These are phyloP conservation scores for Falco punctatus DNA, from an alignment of 2,113 vertebrate species.

Conservation along the genomic window DNA sequence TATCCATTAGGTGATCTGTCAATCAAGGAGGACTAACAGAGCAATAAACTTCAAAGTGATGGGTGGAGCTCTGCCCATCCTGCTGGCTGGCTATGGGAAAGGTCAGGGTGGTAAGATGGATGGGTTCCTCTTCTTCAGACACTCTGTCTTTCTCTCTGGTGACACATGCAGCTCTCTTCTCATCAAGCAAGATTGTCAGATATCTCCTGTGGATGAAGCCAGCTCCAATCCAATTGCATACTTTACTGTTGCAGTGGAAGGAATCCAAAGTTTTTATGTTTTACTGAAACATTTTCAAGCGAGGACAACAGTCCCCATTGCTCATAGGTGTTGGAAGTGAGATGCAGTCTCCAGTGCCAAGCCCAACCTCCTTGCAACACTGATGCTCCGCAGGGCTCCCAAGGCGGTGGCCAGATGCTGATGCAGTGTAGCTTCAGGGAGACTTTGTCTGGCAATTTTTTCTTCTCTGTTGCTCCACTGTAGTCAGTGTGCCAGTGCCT, in stretches of 20 bases:
- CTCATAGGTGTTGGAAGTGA: not conserved
- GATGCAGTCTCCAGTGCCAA: not conserved
- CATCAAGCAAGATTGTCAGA: not conserved
- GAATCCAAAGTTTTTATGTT: not conserved
- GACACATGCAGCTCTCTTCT: not conserved
- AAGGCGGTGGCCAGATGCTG: not conserved
- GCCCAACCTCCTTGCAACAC: not conserved
- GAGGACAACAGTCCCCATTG: not conserved
- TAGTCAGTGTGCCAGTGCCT: not conserved
- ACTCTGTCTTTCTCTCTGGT: not conserved
- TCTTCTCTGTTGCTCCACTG: not conserved
- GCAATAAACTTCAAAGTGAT: constrained; percentile 51
- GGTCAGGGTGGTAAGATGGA: constrained; percentile 33
- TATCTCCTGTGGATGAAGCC: not conserved
- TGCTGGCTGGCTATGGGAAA: constrained; percentile 28
- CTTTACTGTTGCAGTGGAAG: not conserved
- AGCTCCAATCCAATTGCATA: not conserved
- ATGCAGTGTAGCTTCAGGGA: not conserved
- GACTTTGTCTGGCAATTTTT: not conserved
- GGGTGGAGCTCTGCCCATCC: not conserved
- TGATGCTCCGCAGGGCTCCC: not conserved
- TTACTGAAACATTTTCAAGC: not conserved
- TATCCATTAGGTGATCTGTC: constrained; percentile 50
- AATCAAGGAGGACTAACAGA: constrained; percentile 48
- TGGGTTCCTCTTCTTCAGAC: constrained; percentile 17